Evolutionary conservation across 2,888 invertebrate species (phyloP).

Genomic region (Ormyrus pomaceus): DNA sequence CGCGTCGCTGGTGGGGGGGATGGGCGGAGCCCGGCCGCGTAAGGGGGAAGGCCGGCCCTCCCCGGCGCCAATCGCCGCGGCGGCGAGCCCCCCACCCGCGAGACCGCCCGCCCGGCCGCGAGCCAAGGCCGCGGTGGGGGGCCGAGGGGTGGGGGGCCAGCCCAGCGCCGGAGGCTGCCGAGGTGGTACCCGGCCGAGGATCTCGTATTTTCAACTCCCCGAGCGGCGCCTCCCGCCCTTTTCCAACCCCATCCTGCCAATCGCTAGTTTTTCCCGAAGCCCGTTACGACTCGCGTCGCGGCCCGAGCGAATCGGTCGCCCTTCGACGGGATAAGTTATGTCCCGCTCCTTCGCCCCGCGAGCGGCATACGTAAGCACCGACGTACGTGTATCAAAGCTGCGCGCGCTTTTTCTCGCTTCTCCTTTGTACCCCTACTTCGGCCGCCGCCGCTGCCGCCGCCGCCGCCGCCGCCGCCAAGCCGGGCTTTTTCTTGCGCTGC

Average conservation of each 20-base stretch:
- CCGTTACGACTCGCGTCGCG: constrained; percentile 58
- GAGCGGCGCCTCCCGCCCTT: constrained; percentile 68
- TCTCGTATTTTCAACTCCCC: constrained; percentile 74
- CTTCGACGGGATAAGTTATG: constrained; percentile 61
- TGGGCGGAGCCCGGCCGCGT: constrained; percentile 64
- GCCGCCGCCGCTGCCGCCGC: constrained; percentile 22
- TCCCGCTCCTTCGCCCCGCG: constrained; percentile 40
- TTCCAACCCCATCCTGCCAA: constrained; percentile 73
- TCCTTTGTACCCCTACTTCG: constrained; percentile 28
- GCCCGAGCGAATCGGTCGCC: constrained; percentile 63
- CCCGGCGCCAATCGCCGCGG: constrained; percentile 50
- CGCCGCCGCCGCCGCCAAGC: neutral
- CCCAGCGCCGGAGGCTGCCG: constrained; percentile 71
- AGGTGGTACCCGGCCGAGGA: constrained; percentile 72
- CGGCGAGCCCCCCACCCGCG: constrained; percentile 69
- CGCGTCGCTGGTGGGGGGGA: constrained; percentile 57
- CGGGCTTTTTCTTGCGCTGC: constrained; percentile 43
- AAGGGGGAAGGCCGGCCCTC: constrained; percentile 70
- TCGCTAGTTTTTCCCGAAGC: constrained; percentile 69
- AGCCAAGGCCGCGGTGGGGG: constrained; percentile 28
- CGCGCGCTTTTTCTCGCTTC: constrained; percentile 12
- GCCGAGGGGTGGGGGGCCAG: too few relatives aligned
- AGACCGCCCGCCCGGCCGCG: constrained; percentile 61
- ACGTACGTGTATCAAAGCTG: neutral
- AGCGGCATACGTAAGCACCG: neutral